Conservation (phyloP, 1,140 invertebrate genomes). For the Ladona fulva region DNA sequence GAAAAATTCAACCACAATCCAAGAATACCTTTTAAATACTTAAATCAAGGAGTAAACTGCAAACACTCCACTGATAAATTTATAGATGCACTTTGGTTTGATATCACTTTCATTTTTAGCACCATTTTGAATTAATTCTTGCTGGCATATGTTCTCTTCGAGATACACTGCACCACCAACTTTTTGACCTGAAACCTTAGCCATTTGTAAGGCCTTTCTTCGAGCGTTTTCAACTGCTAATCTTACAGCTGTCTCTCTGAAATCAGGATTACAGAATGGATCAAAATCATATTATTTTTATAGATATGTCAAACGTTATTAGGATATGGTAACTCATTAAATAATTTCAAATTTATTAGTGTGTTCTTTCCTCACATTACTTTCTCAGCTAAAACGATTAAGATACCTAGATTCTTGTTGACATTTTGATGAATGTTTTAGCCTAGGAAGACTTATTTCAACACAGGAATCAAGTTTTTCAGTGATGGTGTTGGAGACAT, state of each 20-base stretch:
- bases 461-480: not conserved
- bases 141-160: not conserved
- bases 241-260: not conserved
- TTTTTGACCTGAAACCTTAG: not conserved
- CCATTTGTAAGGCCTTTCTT: not conserved
- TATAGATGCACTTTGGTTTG: not conserved
- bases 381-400: too few relatives aligned
- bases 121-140: not conserved
- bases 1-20: too few relatives aligned
- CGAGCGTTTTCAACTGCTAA: not conserved
- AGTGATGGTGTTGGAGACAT: not conserved
- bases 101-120: not conserved
- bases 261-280: too few relatives aligned
- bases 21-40: too few relatives aligned
- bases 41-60: not conserved
- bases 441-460: not conserved
- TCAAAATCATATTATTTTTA: too few relatives aligned
- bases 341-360: too few relatives aligned
- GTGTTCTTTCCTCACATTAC: too few relatives aligned
- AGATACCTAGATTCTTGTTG: not conserved
- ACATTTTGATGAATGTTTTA: not conserved
- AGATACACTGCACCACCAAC: not conserved
- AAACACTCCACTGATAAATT: not conserved
- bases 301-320: too few relatives aligned
- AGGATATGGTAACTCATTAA: too few relatives aligned